Evolutionary conservation across 1,140 invertebrate genomes (phyloP).

Genomic region (Rhagoletis zephyria): DNA sequence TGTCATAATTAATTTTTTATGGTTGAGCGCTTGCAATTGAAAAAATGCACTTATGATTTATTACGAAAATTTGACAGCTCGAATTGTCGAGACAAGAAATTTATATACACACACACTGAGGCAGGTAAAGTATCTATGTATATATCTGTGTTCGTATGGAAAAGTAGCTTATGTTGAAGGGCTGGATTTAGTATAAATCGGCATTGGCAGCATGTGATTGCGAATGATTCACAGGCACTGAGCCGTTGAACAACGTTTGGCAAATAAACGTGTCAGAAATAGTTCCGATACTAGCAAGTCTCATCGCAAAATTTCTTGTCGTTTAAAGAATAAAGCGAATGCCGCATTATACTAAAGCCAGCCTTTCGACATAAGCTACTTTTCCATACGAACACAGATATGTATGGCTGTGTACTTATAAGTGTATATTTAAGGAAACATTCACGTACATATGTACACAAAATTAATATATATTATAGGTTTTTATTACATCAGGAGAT

Average conservation of each 20-base stretch:
- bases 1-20: slow-evolving; percentile 50
- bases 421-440: not conserved
- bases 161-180: not conserved
- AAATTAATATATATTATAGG: too few relatives aligned
- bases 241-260: too few relatives aligned
- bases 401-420: not conserved
- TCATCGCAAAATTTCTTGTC: too few relatives aligned
- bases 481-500: too few relatives aligned
- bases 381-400: not conserved
- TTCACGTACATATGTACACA: not conserved
- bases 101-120: not conserved
- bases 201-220: too few relatives aligned
- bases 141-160: not conserved
- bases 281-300: too few relatives aligned
- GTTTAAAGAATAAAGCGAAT: too few relatives aligned
- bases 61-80: slow-evolving; percentile 22
- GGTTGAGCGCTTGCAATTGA: slow-evolving; percentile 17
- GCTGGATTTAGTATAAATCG: too few relatives aligned
- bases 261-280: too few relatives aligned
- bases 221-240: too few relatives aligned
- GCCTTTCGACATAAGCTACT: too few relatives aligned
- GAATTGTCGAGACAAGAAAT: not conserved
- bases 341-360: too few relatives aligned
- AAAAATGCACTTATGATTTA: slow-evolving; percentile 34
- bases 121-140: not conserved